Conservation (phyloP, 2,113 vertebrate species). For the Gopherus flavomarginatus region DNA sequence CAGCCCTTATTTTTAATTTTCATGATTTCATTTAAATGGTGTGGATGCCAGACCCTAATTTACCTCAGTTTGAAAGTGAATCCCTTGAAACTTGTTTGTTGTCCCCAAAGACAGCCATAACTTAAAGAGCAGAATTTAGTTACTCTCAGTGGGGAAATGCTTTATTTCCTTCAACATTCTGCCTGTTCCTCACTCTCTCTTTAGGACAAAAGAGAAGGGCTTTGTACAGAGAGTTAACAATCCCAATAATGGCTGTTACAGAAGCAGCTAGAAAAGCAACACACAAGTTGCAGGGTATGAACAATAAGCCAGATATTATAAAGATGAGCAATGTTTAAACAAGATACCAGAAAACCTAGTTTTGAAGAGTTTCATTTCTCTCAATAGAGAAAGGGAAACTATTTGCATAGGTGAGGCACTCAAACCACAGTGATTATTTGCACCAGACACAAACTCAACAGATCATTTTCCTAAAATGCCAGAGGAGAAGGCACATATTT, state of each 20-base stretch:
- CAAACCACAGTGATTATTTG: rapidly evolving
- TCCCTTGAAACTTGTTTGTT: not conserved
- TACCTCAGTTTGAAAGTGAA: not conserved
- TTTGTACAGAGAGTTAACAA: not conserved
- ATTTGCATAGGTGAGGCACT: not conserved
- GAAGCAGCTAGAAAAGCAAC: not conserved
- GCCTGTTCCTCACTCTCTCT: not conserved
- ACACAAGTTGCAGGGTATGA: rapidly evolving
- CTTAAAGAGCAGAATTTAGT: not conserved
- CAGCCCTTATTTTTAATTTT: slow-evolving; percentile 14
- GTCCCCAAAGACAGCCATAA: rapidly evolving
- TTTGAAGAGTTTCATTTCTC: not conserved
- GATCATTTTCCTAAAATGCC: not conserved
- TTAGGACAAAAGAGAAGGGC: not conserved
- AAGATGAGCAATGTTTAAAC: not conserved
- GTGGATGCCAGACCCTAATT: not conserved
- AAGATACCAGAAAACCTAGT: not conserved
- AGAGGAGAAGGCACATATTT: not conserved
- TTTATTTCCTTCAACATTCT: not conserved
- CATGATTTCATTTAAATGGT: slow-evolving; percentile 48
- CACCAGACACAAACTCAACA: not conserved
- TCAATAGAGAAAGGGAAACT: not conserved
- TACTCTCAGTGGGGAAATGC: not conserved
- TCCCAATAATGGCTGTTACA: not conserved
- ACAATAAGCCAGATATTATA: rapidly evolving